These are phyloP conservation scores for Staurois parvus DNA, from an alignment of 2,797 vertebrate genomes.

Conservation along the genomic window DNA sequence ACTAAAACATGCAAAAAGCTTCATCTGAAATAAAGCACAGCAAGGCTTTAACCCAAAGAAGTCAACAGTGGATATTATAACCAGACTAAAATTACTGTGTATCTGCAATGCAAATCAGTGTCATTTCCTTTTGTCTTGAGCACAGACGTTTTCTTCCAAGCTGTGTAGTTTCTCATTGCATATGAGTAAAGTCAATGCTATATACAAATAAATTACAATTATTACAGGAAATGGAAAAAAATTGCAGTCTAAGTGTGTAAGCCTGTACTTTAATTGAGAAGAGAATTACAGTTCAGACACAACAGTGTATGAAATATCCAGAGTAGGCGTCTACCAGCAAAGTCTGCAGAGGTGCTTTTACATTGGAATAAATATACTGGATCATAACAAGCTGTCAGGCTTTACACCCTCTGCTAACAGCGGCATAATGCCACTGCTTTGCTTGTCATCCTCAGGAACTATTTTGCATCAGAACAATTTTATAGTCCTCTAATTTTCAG, in stretches of 20 bases:
- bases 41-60: not conserved
- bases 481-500: conserved; percentile 57
- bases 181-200: not conserved
- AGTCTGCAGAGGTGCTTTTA: conserved; percentile 7
- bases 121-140: conserved; percentile 14
- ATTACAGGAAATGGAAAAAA: conserved; percentile 43
- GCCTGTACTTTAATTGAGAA: conserved; percentile 37
- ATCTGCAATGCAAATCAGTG: not conserved
- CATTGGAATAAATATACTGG: conserved; percentile 40
- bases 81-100: not conserved
- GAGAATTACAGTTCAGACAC: conserved; percentile 31
- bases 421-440: conserved; percentile 24
- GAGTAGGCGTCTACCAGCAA: conserved; percentile 41
- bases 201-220: conserved; percentile 44
- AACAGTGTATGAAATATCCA: conserved; percentile 56
- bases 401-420: not conserved
- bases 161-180: not conserved
- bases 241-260: conserved; percentile 26
- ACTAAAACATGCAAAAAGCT: not conserved
- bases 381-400: not conserved
- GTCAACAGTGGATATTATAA: not conserved
- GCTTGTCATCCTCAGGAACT: conserved; percentile 52
- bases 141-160: conserved; percentile 2
- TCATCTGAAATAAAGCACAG: not conserved
- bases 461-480: conserved; percentile 53